These are phyloP conservation scores for Zalophus californianus DNA, from an alignment of 2,797 vertebrate genomes.

Conservation along the genomic window DNA sequence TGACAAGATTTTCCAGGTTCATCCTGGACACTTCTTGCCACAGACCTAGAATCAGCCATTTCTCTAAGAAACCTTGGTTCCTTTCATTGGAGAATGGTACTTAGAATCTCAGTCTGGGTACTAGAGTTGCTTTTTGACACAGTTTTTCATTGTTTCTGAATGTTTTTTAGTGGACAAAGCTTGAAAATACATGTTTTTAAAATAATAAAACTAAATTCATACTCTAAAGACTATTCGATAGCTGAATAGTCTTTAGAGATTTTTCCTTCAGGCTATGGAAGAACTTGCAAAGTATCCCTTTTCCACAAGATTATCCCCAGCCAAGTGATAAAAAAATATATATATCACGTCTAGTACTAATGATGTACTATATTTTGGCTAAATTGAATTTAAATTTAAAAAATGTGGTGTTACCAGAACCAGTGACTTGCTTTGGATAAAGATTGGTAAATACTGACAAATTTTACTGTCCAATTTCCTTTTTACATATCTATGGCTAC, in stretches of 20 bases:
- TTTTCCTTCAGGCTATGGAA: background rate
- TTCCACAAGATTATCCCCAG: background rate
- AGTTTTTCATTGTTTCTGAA: background rate
- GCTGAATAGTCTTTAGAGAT: slow-evolving; percentile 2
- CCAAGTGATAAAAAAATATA: background rate
- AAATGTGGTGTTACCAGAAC: slow-evolving; percentile 27
- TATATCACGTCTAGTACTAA: background rate
- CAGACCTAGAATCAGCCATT: background rate
- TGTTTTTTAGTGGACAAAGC: background rate
- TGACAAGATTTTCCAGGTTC: background rate
- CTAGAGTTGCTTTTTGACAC: background rate
- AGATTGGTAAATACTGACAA: background rate
- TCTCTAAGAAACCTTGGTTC: background rate
- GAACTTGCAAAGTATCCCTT: background rate
- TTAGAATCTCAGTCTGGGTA: background rate
- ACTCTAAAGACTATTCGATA: background rate
- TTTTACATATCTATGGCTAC: background rate
- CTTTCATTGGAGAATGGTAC: background rate
- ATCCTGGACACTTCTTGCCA: background rate
- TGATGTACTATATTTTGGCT: no score
- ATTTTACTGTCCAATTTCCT: background rate
- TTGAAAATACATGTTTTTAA: background rate
- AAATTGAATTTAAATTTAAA: background rate
- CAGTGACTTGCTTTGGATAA: slow-evolving; percentile 4
- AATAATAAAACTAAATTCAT: background rate